These are phyloP conservation scores for Valencia hispanica DNA, from an alignment of 2,797 vertebrate genomes.

Conservation along the genomic window DNA sequence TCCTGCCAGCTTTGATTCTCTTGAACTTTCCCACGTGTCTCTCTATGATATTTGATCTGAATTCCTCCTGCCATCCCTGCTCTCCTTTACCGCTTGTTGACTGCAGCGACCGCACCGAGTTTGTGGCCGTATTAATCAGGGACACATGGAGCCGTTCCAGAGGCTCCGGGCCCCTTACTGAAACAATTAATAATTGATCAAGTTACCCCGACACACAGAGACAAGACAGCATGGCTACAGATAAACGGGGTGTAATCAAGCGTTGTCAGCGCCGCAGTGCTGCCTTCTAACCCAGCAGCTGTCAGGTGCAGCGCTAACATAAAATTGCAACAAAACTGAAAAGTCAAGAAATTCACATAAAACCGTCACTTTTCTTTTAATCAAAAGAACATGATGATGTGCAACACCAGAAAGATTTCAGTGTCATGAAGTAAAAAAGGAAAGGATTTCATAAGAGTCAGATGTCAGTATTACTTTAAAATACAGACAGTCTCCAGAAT, in stretches of 20 bases:
- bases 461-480: background rate
- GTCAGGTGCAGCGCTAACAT: background rate
- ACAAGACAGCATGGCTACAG: conserved; percentile 2
- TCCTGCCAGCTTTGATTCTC: conserved; percentile 15
- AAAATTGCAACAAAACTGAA: background rate
- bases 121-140: conserved; percentile 62
- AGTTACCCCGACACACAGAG: conserved; percentile 43
- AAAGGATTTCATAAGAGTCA: background rate
- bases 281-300: background rate
- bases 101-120: conserved; percentile 36
- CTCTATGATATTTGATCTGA: conserved; percentile 4
- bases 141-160: conserved; percentile 61
- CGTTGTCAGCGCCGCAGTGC: conserved; percentile 28
- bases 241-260: conserved; percentile 27
- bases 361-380: background rate
- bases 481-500: conserved; percentile 8
- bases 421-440: background rate
- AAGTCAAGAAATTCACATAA: background rate
- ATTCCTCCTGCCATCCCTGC: background rate
- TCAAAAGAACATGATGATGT: background rate
- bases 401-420: background rate
- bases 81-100: conserved; percentile 20
- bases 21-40: conserved; percentile 4
- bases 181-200: conserved; percentile 74
- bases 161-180: conserved; percentile 65